Evolutionary conservation across 2,888 invertebrate genomes (phyloP).

Genomic region (Willowsia nigromaculata): DNA sequence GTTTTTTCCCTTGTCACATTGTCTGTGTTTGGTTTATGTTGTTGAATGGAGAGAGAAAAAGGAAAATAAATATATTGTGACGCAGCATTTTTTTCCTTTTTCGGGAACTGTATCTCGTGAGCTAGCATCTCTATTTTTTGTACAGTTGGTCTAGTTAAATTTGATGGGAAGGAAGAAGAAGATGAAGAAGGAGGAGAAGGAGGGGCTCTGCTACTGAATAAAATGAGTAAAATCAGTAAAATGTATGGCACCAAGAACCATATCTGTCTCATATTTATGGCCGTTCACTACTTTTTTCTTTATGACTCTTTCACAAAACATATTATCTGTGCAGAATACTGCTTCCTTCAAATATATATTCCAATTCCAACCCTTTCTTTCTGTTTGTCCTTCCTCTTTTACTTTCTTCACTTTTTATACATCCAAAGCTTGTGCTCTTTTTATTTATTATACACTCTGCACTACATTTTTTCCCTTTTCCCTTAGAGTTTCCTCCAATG

Average conservation of each 20-base stretch:
- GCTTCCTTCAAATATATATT: not conserved
- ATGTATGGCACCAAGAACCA: conserved; percentile 29
- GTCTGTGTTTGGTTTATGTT: not conserved
- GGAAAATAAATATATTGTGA: not conserved
- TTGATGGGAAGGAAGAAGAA: conserved; percentile 43
- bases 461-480: not conserved
- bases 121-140: conserved; percentile 5
- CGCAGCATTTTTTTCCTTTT: not conserved
- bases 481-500: not conserved
- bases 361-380: not conserved
- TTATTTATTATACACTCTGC: conserved; percentile 16
- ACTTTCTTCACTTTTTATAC: not conserved
- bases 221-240: conserved; percentile 27
- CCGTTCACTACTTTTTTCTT: conserved; percentile 31
- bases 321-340: not conserved
- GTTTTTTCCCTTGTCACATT: not conserved
- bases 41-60: not conserved
- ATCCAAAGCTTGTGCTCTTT: not conserved
- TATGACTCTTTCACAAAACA: conserved; percentile 23
- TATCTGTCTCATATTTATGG: conserved; percentile 52
- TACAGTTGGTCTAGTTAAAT: conserved; percentile 47
- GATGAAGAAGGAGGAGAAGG: conserved; percentile 15
- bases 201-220: conserved; percentile 1
- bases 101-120: not conserved
- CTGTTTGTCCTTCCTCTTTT: not conserved